Percentiles rank a stretch among this genome's conserved stretches.
Conservation (phyloP, 1,140 invertebrate genomes). For the Trichonephila inaurata region DNA sequence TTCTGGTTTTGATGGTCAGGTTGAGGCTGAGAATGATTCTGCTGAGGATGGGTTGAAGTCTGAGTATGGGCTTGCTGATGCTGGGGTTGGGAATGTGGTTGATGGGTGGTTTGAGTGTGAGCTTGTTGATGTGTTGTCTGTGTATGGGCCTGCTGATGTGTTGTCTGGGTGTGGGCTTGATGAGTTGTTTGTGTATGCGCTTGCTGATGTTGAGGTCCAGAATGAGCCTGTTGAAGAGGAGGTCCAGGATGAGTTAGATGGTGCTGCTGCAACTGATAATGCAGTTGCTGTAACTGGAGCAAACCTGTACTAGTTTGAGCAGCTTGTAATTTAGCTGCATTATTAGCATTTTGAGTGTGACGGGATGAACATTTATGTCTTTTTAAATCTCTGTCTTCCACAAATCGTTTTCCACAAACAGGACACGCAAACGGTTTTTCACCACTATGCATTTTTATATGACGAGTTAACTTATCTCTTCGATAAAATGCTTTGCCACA, state of each 20-base stretch:
- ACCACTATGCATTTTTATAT: conserved; percentile 88
- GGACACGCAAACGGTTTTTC: conserved; percentile 76
- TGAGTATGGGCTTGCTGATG: conserved; percentile 65
- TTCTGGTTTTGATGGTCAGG: conserved; percentile 47
- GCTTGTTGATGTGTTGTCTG: conserved; percentile 66
- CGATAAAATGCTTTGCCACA: conserved; percentile 77
- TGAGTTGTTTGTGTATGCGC: conserved; percentile 43
- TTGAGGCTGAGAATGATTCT: conserved; percentile 7
- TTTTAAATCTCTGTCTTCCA: conserved; percentile 75
- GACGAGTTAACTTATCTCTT: conserved; percentile 81
- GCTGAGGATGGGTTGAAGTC: conserved; percentile 47
- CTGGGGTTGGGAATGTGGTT: conserved; percentile 28
- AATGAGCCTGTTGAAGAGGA: conserved; percentile 61
- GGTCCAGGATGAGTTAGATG: conserved; percentile 63
- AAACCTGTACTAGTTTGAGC: conserved; percentile 63
- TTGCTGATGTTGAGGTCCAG: conserved; percentile 67
- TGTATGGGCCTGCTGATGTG: conserved; percentile 67
- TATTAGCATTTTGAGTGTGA: conserved; percentile 74
- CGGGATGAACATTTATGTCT: conserved; percentile 77
- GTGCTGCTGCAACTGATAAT: conserved; percentile 71
- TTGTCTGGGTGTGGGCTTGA: conserved; percentile 42
- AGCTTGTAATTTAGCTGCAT: conserved; percentile 63
- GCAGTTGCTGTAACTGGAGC: conserved; percentile 70
- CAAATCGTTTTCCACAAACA: conserved; percentile 79
- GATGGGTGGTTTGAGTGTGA: conserved; percentile 48